Base-by-base conservation (phyloP, 1,140 invertebrate genomes). In the Dinothrombium tinctorium region DNA sequence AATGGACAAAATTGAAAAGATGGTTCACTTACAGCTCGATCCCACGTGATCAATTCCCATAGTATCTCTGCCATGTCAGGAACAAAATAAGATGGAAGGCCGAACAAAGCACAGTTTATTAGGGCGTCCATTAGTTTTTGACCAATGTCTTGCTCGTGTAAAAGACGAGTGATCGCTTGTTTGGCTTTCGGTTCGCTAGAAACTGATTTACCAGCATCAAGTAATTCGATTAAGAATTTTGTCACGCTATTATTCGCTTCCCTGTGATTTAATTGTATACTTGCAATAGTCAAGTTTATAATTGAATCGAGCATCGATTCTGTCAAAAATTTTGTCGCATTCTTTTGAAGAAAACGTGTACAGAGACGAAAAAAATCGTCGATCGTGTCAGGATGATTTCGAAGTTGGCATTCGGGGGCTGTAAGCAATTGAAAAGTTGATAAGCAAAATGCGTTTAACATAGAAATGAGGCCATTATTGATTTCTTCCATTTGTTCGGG, bases 201-300 rank as follows among this genome's bases (percentile, higher is more conserved):
- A 44, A 68, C 60, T 22, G n/a, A n/a, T n/a, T n/a, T n/a, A n/a
- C 70, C 71, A 51, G 68, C 67, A 42, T 72, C 66, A 8, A 87
- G 58, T 22, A 87, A 60, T 54, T 86, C 79, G 45, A 67, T 71
- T 37, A 87, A 73, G 58, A 86, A 89, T 64, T 87, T 89, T 74
- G 89, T 87, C 12, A 94, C 83, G 14, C 83, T 86, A 19, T 73
- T 72, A 65, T 90, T 94, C 5, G 90, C 90, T 50, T 96, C 90
- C 55, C 76, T 72, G 58, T 98, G 89, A 57, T 94, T 84, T 31
- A 95, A 32, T 5, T 28, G 31, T n/a, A 49, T 8, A 11, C 33
- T 35, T 8, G 41, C 37, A n/a, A 49, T 36, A 17, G 37, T 22
- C 21, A 49, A 31, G 2, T 48, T 71, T 46, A 89, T 59, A 46